phyloP scores from a whole-genome alignment of 1,140 invertebrate genomes.

The Lucilia cuprina region DNA sequence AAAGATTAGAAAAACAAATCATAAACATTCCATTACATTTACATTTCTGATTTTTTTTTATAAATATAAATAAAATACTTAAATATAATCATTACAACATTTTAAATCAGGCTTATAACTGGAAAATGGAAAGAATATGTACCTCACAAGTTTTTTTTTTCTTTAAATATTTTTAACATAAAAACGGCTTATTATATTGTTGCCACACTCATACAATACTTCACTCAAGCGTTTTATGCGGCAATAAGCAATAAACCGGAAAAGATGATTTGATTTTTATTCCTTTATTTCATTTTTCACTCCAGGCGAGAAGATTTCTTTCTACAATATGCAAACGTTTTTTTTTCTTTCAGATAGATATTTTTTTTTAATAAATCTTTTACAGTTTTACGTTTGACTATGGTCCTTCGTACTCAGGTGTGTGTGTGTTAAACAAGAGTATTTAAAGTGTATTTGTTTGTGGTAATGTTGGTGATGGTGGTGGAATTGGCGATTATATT shows the following conservation, averaged over 20 bases:
- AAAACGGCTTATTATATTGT: constrained; percentile 15
- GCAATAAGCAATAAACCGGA: constrained; percentile 26
- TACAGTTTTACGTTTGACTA: not conserved
- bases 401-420: not conserved
- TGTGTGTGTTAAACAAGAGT: not conserved
- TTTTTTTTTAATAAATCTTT: not conserved
- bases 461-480: not conserved
- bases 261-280: constrained; percentile 25
- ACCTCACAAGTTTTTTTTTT: not conserved
- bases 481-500: not conserved
- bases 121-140: not conserved
- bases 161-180: not conserved
- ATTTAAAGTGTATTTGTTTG: not conserved
- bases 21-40: not conserved
- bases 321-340: not conserved
- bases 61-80: not conserved
- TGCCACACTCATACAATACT: not conserved
- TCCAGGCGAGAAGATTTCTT: not conserved
- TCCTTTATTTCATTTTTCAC: not conserved
- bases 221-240: constrained; percentile 9
- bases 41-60: not conserved
- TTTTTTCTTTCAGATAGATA: not conserved
- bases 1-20: not conserved
- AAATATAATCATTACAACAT: not conserved
- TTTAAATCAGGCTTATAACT: not conserved